These are phyloP conservation scores for Linyphia triangularis DNA, from an alignment of 2,888 invertebrate species.

Conservation along the genomic window DNA sequence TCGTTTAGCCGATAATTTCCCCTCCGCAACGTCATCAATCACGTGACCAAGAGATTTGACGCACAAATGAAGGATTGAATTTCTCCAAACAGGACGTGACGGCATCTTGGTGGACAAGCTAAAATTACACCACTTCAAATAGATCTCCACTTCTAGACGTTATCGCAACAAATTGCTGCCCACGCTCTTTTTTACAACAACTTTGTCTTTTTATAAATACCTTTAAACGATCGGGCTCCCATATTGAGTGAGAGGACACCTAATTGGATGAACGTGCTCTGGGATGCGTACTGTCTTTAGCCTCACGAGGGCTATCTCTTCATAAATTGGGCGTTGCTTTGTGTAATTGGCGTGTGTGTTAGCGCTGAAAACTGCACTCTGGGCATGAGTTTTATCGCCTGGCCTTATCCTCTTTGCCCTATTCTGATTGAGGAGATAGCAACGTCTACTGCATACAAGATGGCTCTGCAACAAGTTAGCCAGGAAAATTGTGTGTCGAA, in stretches of 20 bases:
- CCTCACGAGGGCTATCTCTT: background rate
- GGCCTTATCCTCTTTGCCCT: background rate
- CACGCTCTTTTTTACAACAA: constrained; percentile 37
- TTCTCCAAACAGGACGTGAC: constrained; percentile 22
- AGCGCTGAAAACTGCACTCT: constrained; percentile 43
- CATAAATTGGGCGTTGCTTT: constrained; percentile 41
- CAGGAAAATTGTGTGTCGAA: background rate
- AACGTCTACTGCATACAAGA: background rate
- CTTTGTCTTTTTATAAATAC: constrained; percentile 28
- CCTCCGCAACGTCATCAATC: constrained; percentile 45
- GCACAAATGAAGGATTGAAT: constrained; percentile 42
- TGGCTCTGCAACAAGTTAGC: background rate
- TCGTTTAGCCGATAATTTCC: constrained; percentile 32
- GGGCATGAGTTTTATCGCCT: constrained; percentile 60
- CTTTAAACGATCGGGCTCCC: constrained; percentile 23
- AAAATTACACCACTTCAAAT: constrained; percentile 39
- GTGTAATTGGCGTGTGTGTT: constrained; percentile 56
- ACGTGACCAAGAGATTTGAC: constrained; percentile 34
- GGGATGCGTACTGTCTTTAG: constrained; percentile 27
- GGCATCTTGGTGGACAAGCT: constrained; percentile 13
- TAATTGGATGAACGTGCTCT: constrained; percentile 43
- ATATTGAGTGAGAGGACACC: constrained; percentile 32
- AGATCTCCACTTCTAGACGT: constrained; percentile 46
- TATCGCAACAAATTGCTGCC: constrained; percentile 73
- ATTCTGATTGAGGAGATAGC: background rate